Percentiles rank a stretch among this genome's conserved stretches.
Conservation (phyloP, 35 echinoderm and acorn worm species). For the Apostichopus japonicus region DNA sequence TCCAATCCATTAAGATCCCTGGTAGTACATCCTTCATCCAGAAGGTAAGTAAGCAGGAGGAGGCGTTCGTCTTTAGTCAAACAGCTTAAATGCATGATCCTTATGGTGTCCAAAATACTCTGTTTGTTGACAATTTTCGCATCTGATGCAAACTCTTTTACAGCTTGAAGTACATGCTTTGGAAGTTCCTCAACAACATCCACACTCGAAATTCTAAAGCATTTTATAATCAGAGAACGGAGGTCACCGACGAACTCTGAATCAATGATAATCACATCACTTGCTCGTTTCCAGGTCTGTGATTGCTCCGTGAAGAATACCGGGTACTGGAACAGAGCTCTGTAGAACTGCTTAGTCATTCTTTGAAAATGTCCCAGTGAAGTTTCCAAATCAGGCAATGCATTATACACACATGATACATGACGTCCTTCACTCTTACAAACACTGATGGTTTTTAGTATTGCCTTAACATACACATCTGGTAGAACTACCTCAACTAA, state of each 20-base stretch:
- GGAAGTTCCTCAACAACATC: conserved; percentile 8
- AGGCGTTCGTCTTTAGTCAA: background rate
- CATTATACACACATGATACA: conserved; percentile 62
- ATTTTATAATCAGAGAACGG: background rate
- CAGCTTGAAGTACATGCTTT: conserved; percentile 3
- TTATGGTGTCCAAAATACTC: background rate
- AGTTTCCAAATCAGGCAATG: conserved; percentile 59
- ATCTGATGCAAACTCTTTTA: background rate
- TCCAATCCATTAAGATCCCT: conserved; percentile 10
- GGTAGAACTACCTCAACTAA: conserved; percentile 76
- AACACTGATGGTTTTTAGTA: conserved; percentile 46
- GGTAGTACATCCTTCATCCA: background rate
- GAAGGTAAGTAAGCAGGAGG: background rate
- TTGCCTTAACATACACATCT: conserved; percentile 58
- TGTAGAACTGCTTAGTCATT: conserved; percentile 59
- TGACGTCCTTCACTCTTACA: conserved; percentile 1
- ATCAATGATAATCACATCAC: conserved; percentile 57
- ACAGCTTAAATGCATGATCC: background rate
- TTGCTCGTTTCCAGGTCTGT: conserved; percentile 52
- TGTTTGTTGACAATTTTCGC: conserved; percentile 6
- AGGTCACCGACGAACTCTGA: background rate
- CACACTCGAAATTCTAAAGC: background rate
- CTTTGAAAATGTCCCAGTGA: conserved; percentile 58
- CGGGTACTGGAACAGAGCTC: conserved; percentile 38
- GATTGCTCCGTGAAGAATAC: conserved; percentile 61